A percentile compares a stretch with the other conserved stretches of the same genome.
These are phyloP conservation scores for Alexandromys oeconomus DNA, from an alignment of 2,797 vertebrate genomes.

Conservation along the genomic window DNA sequence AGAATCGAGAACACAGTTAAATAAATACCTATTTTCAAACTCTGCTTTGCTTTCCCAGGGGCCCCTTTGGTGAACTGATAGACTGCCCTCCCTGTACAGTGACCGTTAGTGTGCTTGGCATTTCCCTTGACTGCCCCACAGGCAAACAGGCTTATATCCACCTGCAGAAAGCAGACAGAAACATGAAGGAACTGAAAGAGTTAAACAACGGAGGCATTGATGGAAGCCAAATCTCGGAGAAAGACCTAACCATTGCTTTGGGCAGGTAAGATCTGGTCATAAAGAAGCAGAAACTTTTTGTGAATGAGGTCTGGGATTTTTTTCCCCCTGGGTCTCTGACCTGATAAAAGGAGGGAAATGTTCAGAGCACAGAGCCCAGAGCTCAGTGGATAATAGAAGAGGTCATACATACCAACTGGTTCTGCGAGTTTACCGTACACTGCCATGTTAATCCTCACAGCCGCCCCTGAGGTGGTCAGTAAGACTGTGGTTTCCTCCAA, in stretches of 20 bases:
- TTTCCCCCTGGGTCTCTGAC: too few species aligned
- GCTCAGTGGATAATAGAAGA: not conserved
- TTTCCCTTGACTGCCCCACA: conserved; percentile 80
- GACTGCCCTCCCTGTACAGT: not conserved
- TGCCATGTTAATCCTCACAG: not conserved
- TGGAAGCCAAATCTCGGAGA: conserved; percentile 74
- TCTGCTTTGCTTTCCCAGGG: not conserved
- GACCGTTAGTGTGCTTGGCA: not conserved
- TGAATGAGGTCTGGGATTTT: not conserved
- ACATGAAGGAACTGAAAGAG: conserved; percentile 74
- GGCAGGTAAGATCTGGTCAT: conserved; percentile 78
- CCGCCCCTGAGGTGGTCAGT: not conserved
- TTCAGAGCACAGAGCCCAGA: not conserved
- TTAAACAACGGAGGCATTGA: not conserved
- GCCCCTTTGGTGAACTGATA: not conserved
- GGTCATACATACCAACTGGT: not conserved
- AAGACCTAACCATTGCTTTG: conserved; percentile 78
- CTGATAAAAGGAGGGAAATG: not conserved
- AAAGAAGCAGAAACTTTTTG: not conserved
- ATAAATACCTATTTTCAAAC: not conserved
- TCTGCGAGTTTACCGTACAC: not conserved
- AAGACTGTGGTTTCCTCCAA: not conserved
- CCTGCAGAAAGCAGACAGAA: conserved; percentile 78
- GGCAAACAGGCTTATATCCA: conserved; percentile 76
- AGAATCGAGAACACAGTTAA: not conserved